These are phyloP conservation scores for Ficedula albicollis DNA, from an alignment of 2,797 vertebrate genomes.

Conservation along the genomic window DNA sequence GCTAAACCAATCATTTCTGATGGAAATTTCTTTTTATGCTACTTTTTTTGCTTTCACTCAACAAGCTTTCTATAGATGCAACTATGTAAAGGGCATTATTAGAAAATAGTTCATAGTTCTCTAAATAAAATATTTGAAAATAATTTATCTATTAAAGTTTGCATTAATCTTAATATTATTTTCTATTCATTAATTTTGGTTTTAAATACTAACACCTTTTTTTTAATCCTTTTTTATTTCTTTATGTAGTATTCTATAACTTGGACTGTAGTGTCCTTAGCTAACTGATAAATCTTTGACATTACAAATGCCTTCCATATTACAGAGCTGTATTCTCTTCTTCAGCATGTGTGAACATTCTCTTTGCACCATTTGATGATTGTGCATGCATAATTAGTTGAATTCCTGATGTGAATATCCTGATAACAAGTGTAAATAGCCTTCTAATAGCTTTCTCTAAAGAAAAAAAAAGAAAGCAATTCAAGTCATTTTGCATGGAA, in stretches of 20 bases:
- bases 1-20: neutral
- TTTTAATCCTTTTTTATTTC: neutral
- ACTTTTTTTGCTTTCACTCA: conserved; percentile 12
- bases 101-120: conserved; percentile 50
- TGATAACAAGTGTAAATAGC: conserved; percentile 45
- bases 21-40: neutral
- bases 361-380: conserved; percentile 19
- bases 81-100: conserved; percentile 64
- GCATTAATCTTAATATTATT: conserved; percentile 14
- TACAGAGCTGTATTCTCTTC: neutral
- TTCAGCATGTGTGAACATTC: conserved; percentile 25
- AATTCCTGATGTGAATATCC: conserved; percentile 42
- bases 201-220: neutral
- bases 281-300: neutral
- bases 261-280: neutral
- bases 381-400: conserved; percentile 53
- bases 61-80: conserved; percentile 51
- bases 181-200: neutral
- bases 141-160: conserved; percentile 45
- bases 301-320: conserved; percentile 1
- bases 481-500: neutral
- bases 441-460: conserved; percentile 24
- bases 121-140: conserved; percentile 61
- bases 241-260: neutral
- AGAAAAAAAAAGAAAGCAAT: neutral